Percentiles rank a stretch among this genome's conserved stretches.
Conservation (phyloP, 2,888 invertebrate genomes). For the Eueremaeus valkanovi region DNA sequence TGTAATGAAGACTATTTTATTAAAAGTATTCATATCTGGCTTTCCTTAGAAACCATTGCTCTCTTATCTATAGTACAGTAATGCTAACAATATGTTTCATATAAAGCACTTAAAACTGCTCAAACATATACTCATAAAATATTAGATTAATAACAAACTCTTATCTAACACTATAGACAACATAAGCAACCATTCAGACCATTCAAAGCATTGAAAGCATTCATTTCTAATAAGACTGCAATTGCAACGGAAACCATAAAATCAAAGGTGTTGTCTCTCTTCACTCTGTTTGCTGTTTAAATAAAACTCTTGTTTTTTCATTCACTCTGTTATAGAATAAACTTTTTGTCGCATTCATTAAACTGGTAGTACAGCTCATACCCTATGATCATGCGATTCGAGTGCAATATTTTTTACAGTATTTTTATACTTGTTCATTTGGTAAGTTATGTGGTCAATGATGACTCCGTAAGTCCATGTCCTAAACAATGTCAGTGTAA, state of each 20-base stretch:
- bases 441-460: not conserved
- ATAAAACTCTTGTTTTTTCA: conserved; percentile 9
- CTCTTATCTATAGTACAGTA: conserved; percentile 5
- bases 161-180: conserved; percentile 1
- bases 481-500: conserved; percentile 19
- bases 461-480: not conserved
- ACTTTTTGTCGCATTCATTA: not conserved
- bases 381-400: not conserved
- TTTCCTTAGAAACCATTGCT: conserved; percentile 18
- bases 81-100: not conserved
- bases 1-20: not conserved
- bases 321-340: not conserved
- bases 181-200: too few species aligned
- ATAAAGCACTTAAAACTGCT: conserved; percentile 9
- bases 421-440: not conserved
- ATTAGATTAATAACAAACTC: conserved; percentile 31
- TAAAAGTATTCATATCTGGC: conserved; percentile 20
- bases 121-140: conserved; percentile 11
- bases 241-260: conserved; percentile 29
- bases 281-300: not conserved
- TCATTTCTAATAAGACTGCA: conserved; percentile 11
- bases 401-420: not conserved
- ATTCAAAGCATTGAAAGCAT: not conserved
- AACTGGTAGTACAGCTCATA: not conserved
- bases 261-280: conserved; percentile 32